Conservation (phyloP, 2,113 vertebrate genomes). For the Micronycteris hirsuta region DNA sequence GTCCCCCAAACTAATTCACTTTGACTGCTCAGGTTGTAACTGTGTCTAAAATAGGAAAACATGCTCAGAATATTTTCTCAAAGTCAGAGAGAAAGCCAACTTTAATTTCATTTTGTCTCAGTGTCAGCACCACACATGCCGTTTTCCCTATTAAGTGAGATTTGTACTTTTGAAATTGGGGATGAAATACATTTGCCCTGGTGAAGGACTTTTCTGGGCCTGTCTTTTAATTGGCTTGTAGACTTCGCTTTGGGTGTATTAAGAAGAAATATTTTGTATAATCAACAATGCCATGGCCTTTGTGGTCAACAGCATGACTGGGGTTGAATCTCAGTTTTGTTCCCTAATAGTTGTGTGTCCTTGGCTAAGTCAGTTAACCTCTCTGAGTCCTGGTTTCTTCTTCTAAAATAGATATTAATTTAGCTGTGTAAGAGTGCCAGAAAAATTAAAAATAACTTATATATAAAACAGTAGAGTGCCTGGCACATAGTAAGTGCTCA, state of each 20-base stretch:
- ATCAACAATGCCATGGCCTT: neutral
- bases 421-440: neutral
- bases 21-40: conserved; percentile 73
- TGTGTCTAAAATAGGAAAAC: conserved; percentile 76
- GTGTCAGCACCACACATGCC: conserved; percentile 56
- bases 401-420: neutral
- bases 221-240: neutral
- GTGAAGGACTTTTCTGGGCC: neutral
- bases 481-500: neutral
- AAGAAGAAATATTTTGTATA: neutral
- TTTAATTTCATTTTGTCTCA: conserved; percentile 72
- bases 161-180: conserved; percentile 63
- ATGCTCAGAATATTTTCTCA: conserved; percentile 68
- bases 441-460: neutral
- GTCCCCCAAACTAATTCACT: conserved; percentile 76
- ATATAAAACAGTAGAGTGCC: neutral
- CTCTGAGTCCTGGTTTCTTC: neutral
- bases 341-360: neutral
- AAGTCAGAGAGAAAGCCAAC: conserved; percentile 57
- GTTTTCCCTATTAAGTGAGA: conserved; percentile 37
- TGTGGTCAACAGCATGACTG: neutral
- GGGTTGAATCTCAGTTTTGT: neutral
- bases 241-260: neutral
- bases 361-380: neutral
- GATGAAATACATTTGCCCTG: conserved; percentile 21